Percentiles rank a stretch among this genome's conserved stretches.
phyloP scores from a whole-genome alignment of 2,113 vertebrate species.

The Oncorhynchus gorbuscha region DNA sequence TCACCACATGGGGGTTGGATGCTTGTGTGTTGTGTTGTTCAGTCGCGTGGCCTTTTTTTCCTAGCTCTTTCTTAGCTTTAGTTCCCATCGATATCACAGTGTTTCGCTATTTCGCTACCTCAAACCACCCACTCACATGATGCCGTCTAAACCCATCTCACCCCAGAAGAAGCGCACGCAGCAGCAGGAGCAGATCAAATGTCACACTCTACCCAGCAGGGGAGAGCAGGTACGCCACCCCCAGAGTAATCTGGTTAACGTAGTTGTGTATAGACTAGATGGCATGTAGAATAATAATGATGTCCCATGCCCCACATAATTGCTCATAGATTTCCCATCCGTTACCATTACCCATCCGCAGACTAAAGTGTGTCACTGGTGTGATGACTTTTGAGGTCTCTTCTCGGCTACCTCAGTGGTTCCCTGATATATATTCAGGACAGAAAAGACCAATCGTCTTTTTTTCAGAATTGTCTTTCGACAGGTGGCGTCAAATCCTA shows the following conservation, averaged over 20 bases:
- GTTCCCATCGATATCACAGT: neutral
- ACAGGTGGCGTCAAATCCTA: too few relatives aligned
- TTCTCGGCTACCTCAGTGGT: too few relatives aligned
- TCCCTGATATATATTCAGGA: too few relatives aligned
- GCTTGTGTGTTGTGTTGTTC: neutral
- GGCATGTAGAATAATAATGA: neutral
- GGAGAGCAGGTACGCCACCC: conserved; percentile 52
- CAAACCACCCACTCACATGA: conserved; percentile 37
- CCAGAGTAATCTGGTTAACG: neutral
- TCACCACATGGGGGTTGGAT: neutral
- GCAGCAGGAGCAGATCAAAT: conserved; percentile 65
- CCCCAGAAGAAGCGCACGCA: conserved; percentile 61
- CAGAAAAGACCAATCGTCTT: too few relatives aligned
- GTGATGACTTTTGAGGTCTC: too few relatives aligned
- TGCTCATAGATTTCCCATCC: too few relatives aligned
- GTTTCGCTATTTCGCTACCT: neutral
- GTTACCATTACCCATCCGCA: too few relatives aligned
- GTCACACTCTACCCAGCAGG: conserved; percentile 23
- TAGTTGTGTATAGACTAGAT: neutral
- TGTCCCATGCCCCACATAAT: too few relatives aligned
- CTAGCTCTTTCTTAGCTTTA: neutral
- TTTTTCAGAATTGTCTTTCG: too few relatives aligned
- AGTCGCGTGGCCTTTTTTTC: neutral
- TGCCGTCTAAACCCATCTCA: neutral
- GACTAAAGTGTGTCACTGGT: too few relatives aligned